Evolutionary conservation across 1,140 invertebrate genomes (phyloP).

Genomic region (Drosophila littoralis): DNA sequence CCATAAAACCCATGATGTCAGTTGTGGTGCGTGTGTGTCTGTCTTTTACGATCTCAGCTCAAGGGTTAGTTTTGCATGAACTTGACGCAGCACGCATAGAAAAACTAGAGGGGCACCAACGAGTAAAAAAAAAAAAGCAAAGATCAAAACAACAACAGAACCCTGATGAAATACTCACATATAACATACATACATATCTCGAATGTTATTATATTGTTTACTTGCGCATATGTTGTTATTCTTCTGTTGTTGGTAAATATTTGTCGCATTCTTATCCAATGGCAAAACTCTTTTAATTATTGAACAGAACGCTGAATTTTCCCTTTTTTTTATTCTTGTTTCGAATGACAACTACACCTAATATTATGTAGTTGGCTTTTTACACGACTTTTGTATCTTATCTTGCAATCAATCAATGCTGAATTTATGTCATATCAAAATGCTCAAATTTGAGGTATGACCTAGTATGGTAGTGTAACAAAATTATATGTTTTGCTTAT

Average conservation of each 20-base stretch:
- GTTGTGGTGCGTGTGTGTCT: background rate
- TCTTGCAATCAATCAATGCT: conserved; percentile 31
- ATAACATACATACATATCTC: background rate
- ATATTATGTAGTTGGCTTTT: background rate
- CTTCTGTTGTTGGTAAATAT: conserved; percentile 30
- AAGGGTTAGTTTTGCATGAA: conserved; percentile 12
- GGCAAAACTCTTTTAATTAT: conserved; percentile 13
- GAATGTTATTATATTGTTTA: background rate
- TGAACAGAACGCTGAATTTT: background rate
- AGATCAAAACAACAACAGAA: background rate
- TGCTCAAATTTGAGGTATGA: conserved; percentile 9
- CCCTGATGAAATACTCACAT: background rate
- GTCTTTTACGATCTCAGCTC: background rate
- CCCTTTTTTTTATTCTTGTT: background rate
- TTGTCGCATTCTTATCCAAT: conserved; percentile 21
- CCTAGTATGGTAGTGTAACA: background rate
- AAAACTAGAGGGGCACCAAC: background rate
- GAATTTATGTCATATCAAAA: conserved; percentile 26
- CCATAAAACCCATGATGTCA: conserved; percentile 12
- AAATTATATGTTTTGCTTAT: conserved; percentile 9
- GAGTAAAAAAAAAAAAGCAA: background rate
- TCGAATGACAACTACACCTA: background rate
- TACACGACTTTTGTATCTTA: conserved; percentile 20
- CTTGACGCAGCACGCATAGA: conserved; percentile 17
- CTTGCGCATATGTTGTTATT: conserved; percentile 7